Base-by-base conservation (phyloP, 2,797 vertebrate genomes). In the Anisognathus igniventris region DNA sequence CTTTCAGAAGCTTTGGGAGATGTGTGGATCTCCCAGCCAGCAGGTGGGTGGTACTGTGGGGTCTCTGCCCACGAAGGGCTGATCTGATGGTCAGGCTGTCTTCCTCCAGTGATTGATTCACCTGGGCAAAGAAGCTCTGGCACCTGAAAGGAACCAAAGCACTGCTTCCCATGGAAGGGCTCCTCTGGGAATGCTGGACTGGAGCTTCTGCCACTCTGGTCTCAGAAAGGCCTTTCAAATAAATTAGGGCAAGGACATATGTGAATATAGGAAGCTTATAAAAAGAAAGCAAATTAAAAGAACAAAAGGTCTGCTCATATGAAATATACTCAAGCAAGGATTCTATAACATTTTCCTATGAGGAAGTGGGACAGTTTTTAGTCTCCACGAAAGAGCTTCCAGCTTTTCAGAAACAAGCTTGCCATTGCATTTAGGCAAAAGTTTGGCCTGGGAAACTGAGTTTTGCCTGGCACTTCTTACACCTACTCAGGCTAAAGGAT, bases 51-150 rank as follows among this genome's bases (percentile, higher is more conserved):
- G 68, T 16, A 1, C 93, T 91, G 47, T 10, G 87, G 33, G 79
- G 86, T 65, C 96, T 96, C 60, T 58, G 82, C 35, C 81, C 57
- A 51, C 0, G 1, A 6, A 96, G 64, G 50, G 90, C 92, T 58
- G 97, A 95, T n/a, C 66, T 80, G 50, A 96, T 95, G 71, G 56
- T 71, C 80, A 89, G 80, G 61, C 89, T 89, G 84, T 98, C 96
- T 57, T 90, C 91, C 91, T 96, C 91, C 56, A 97, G 68, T 0
- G 95, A 96, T 5, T 72, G 80, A 91, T 96, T 91, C 45, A 96
- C 84, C 58, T 6, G 57, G 23, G 81, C 62, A 88, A 96, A 94
- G 50, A 92, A 94, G 33, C 67, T 91, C 40, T 95, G 97, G 31
- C 0, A 15, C 40, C 50, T 79, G 80, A 94, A 92, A 73, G 87